Percentiles rank a stretch among this genome's conserved stretches.
phyloP scores from a whole-genome alignment of 2,797 vertebrate species.

The Diplodus sargus region DNA sequence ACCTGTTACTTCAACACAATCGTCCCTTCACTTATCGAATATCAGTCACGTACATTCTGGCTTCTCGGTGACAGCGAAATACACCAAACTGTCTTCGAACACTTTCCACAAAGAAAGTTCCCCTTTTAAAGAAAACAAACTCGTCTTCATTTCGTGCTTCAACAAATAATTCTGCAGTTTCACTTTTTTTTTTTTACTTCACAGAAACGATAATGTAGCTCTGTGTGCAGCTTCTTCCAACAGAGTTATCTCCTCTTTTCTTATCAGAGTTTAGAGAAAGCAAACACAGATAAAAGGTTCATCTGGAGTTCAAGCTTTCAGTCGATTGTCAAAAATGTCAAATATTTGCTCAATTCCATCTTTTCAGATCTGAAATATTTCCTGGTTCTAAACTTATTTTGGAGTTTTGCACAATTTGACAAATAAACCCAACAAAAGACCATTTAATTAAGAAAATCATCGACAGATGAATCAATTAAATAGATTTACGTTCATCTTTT shows the following conservation, averaged over 20 bases:
- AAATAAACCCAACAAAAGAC: not conserved
- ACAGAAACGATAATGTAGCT: conserved; percentile 56
- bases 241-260: not conserved
- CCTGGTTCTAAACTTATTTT: not conserved
- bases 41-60: conserved; percentile 66
- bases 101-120: conserved; percentile 47
- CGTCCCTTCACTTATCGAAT: conserved; percentile 39
- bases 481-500: conserved; percentile 12
- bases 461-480: conserved; percentile 12
- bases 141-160: conserved; percentile 13
- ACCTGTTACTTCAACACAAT: conserved; percentile 43
- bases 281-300: conserved; percentile 9
- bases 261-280: not conserved
- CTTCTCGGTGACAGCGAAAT: conserved; percentile 58
- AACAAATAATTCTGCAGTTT: conserved; percentile 32
- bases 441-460: not conserved
- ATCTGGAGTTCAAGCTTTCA: not conserved
- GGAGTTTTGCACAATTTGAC: not conserved
- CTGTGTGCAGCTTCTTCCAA: conserved; percentile 46
- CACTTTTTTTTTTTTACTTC: conserved; percentile 31
- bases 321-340: not conserved
- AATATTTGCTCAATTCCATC: not conserved
- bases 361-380: conserved; percentile 15
- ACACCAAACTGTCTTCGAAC: conserved; percentile 44
- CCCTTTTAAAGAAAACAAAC: not conserved